Conservation (phyloP, 92 coral and sea anemone species). For the Phymanthus crucifer region DNA sequence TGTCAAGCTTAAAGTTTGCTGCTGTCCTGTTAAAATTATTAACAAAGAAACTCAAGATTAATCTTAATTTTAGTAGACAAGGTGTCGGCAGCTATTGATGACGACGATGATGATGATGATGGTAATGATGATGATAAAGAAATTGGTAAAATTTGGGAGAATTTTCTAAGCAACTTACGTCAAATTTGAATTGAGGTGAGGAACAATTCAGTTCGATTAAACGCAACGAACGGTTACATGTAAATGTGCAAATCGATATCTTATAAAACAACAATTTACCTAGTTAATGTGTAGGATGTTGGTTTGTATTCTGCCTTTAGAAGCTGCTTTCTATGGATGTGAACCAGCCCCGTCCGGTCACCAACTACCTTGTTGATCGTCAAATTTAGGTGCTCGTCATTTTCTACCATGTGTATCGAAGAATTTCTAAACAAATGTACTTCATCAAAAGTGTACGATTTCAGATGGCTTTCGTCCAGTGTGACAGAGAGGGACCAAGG, state of each 20-base stretch:
- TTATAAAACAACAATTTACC: conserved; percentile 11
- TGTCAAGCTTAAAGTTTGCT: conserved; percentile 83
- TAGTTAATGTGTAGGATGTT: conserved; percentile 83
- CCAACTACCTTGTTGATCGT: conserved; percentile 85
- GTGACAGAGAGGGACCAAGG: conserved; percentile 85
- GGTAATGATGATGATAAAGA: no score
- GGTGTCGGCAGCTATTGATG: no score
- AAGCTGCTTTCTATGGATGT: conserved; percentile 84
- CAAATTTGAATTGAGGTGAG: no score
- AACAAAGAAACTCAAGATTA: neutral
- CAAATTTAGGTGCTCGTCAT: conserved; percentile 59
- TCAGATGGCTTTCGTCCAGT: conserved; percentile 52
- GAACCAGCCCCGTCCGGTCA: conserved; percentile 90
- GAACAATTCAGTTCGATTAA: no score
- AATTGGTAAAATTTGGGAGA: no score
- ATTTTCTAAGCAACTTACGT: no score
- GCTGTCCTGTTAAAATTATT: conserved; percentile 54
- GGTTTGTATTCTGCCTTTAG: conserved; percentile 81
- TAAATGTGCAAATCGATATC: no score
- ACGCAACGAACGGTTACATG: no score
- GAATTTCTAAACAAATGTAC: conserved; percentile 74
- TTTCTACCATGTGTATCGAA: conserved; percentile 68
- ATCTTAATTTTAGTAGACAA: no score
- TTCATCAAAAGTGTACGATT: conserved; percentile 79
- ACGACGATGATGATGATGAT: no score